Evolutionary conservation across 2,797 vertebrate species (phyloP).

Genomic region (Natrix natrix): DNA sequence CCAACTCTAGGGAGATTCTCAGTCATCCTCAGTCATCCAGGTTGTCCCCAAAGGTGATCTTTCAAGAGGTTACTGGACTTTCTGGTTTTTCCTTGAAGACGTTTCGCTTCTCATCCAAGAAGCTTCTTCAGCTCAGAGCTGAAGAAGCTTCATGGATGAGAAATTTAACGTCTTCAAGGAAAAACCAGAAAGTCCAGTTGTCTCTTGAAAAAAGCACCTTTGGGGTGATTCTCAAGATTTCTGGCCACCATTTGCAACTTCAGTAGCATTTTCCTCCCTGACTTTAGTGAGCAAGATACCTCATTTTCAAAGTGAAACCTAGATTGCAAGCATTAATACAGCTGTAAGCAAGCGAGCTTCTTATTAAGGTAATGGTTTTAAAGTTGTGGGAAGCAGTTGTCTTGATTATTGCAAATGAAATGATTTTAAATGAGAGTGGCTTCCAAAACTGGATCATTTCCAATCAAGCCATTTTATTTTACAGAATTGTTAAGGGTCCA

Average conservation of each 20-base stretch:
- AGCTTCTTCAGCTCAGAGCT: too few species aligned
- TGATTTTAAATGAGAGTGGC: background rate
- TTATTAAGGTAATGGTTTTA: background rate
- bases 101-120: too few species aligned
- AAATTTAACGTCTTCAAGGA: too few species aligned
- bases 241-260: background rate
- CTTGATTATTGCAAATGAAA: background rate
- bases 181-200: too few species aligned
- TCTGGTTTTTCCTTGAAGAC: too few species aligned
- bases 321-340: background rate
- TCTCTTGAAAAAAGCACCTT: too few species aligned
- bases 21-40: too few species aligned
- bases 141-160: too few species aligned
- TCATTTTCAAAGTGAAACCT: background rate
- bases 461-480: background rate
- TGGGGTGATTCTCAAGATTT: background rate
- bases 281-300: background rate
- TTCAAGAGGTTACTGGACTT: too few species aligned
- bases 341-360: background rate
- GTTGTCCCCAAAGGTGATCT: too few species aligned
- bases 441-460: background rate
- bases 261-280: background rate
- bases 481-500: background rate
- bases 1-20: too few species aligned
- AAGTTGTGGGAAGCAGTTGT: background rate